phyloP scores from a whole-genome alignment of 2,113 vertebrate genomes.

The Manacus vitellinus region DNA sequence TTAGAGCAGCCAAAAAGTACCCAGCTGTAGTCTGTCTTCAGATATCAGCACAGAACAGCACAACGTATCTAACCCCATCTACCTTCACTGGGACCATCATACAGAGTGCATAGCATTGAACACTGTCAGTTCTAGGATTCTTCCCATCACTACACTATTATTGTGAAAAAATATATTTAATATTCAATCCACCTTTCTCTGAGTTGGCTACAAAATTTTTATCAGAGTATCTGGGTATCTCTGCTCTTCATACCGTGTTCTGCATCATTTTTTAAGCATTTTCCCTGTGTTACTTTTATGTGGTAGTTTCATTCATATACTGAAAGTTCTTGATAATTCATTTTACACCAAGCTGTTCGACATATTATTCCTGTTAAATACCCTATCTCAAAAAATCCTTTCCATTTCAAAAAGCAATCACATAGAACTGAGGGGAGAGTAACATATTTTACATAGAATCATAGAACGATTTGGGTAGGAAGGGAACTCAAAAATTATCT shows the following conservation, averaged over 20 bases:
- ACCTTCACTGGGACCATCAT: rapidly evolving
- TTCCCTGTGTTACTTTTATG: background rate
- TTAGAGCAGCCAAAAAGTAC: background rate
- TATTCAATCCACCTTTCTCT: background rate
- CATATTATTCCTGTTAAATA: background rate
- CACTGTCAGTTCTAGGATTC: background rate
- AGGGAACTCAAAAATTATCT: background rate
- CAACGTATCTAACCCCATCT: rapidly evolving
- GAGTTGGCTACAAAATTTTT: background rate
- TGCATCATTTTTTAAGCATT: background rate
- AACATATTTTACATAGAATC: background rate
- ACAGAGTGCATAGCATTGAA: background rate
- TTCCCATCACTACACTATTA: background rate
- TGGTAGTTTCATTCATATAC: background rate
- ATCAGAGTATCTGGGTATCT: background rate
- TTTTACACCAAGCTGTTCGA: background rate
- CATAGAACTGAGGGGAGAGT: background rate
- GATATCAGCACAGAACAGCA: background rate
- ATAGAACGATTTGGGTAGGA: background rate
- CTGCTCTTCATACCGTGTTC: background rate
- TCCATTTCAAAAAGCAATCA: background rate
- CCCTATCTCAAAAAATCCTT: background rate
- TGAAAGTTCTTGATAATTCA: background rate
- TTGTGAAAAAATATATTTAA: background rate
- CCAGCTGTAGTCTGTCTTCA: background rate